Base-by-base conservation (phyloP, 2,888 invertebrate genomes). In the Aphidius colemani region DNA sequence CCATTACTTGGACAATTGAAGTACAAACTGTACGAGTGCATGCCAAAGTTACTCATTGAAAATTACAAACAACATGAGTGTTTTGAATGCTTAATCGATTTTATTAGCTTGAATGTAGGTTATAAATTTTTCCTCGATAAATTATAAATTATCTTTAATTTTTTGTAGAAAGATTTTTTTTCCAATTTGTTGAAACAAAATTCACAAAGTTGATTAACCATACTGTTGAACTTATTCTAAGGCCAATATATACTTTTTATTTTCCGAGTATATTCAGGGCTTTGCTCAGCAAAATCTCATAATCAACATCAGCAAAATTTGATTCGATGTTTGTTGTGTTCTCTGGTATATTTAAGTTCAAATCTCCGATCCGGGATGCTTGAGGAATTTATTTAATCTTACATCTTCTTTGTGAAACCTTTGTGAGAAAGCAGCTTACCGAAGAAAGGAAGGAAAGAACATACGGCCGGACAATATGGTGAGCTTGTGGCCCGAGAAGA, bases 391-490 rank as follows among this genome's bases (percentile, higher is more conserved):
- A 74, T 75, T 77, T 77, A 73, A 75, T 77, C 75, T 76, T 75
- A 69, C 44, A 4, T 2, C 30, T 10, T 8, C 18, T 7, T 30
- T 70, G 30, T 64, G 70, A 64, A 59, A 68, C 71, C 57, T 66
- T 67, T 70, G 70, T 68, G 69, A 72, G 70, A 64, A 67, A 69
- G 64, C 66, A 69, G 61, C 63, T 62, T 65, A 65, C 50, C 49
- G 61, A 67, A 46, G 69, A 66, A 74, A 69, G 72, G 30, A 30
- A 30, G 30, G 71, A 73, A 76, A 75, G 75, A 76, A 73, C 79
- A 78, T 77, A 78, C 76, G 77, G 74, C 55, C 73, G 74, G 78
- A 79, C 79, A 81, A 78, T 80, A 78, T 75, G 79, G 78, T 77
- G 75, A 72, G 59, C 75, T 71, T 73, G 73, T 71, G 71, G 71